A percentile compares a stretch with the other conserved stretches of the same genome.
phyloP scores from a whole-genome alignment of 2,797 vertebrate genomes.

The Coccyzus lansbergi region DNA sequence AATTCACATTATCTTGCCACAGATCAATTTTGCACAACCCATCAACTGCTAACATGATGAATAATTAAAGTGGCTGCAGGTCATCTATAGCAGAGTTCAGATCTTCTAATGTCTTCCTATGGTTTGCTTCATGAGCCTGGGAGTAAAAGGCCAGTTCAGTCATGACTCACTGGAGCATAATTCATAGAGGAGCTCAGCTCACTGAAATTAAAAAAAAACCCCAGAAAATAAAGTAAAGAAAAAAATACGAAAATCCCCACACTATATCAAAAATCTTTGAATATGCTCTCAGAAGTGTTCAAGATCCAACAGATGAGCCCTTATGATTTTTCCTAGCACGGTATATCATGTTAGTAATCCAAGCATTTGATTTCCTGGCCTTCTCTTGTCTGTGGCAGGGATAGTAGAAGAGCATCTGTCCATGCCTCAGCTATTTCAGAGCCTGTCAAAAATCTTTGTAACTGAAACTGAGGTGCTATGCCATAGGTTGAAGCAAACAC shows the following conservation, averaged over 20 bases:
- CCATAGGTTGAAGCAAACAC: background rate
- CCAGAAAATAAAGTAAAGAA: no score
- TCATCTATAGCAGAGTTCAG: background rate
- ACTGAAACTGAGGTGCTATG: background rate
- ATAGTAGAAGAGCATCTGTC: background rate
- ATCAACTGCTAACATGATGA: constrained; percentile 31
- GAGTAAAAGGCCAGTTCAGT: background rate
- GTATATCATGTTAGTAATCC: background rate
- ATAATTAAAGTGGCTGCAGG: constrained; percentile 53
- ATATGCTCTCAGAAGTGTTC: background rate
- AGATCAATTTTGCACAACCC: constrained; percentile 44
- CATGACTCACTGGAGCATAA: background rate
- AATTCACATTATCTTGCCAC: constrained; percentile 37
- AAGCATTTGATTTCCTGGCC: background rate
- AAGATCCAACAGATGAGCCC: background rate
- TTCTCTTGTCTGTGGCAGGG: background rate
- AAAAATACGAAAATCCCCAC: background rate
- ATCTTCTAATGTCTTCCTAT: background rate
- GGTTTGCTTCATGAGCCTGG: background rate
- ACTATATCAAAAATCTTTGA: background rate
- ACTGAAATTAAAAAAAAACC: background rate
- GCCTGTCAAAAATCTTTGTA: background rate
- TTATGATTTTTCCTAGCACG: background rate
- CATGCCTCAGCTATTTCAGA: background rate
- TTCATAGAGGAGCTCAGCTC: background rate